phyloP scores from a whole-genome alignment of 2,888 invertebrate species.

The Catotricha subobsoleta region DNA sequence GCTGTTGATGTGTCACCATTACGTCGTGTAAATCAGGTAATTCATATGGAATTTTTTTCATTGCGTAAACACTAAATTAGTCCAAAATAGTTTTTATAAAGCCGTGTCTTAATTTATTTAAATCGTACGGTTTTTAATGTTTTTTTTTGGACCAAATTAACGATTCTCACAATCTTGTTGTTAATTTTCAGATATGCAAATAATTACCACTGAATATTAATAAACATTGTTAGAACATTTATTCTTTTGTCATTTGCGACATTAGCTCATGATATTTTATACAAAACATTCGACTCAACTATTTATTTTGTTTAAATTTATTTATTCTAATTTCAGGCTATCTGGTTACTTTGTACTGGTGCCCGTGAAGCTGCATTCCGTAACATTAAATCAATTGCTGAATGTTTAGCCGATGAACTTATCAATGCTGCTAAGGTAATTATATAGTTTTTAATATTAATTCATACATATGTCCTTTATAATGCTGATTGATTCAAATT shows the following conservation, averaged over 20 bases:
- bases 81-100: too few relatives aligned
- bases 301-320: background rate
- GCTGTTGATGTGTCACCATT: conserved; percentile 98
- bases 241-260: background rate
- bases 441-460: background rate
- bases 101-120: too few relatives aligned
- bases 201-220: conserved; percentile 1
- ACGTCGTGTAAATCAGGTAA: conserved; percentile 82
- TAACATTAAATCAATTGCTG: conserved; percentile 99
- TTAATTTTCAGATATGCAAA: background rate
- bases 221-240: conserved; percentile 3
- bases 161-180: conserved; percentile 2
- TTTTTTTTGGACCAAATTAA: conserved; percentile 2
- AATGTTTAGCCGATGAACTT: conserved; percentile 98
- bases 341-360: conserved; percentile 97
- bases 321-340: conserved; percentile 44
- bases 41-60: too few relatives aligned
- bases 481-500: conserved; percentile 18
- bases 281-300: background rate
- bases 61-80: too few relatives aligned
- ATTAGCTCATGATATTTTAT: background rate
- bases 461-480: conserved; percentile 18
- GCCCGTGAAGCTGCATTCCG: conserved; percentile 98
- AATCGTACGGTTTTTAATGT: too few relatives aligned
- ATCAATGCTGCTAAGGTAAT: conserved; percentile 95